Conservation (phyloP, 1,140 invertebrate genomes). For the Tetramorium alpestre region DNA sequence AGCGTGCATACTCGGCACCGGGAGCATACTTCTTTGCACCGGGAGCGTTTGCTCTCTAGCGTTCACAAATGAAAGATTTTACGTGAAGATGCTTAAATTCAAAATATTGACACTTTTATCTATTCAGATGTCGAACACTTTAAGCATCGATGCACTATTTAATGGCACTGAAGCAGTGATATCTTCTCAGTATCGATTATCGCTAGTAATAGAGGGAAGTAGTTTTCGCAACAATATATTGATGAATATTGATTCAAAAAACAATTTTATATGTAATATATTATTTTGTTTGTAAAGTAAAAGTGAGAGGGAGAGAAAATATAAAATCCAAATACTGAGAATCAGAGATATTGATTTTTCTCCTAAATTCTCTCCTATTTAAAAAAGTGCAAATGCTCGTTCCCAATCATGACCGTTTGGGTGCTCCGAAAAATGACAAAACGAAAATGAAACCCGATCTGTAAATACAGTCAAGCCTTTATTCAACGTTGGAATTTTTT, state of each 20-base stretch:
- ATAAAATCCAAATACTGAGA: neutral
- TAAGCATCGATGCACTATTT: neutral
- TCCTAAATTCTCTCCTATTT: neutral
- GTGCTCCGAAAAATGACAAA: conserved; percentile 1
- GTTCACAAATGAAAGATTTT: neutral
- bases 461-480: conserved; percentile 26
- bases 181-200: neutral
- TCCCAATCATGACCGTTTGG: neutral
- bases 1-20: neutral
- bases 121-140: neutral
- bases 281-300: neutral
- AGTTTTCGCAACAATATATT: neutral
- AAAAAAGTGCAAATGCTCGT: neutral
- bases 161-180: neutral
- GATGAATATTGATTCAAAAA: neutral
- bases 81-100: conserved; percentile 7
- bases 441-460: neutral
- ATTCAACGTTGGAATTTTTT: conserved; percentile 31
- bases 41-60: neutral
- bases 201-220: neutral
- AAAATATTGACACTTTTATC: neutral
- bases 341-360: neutral
- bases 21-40: neutral
- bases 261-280: neutral
- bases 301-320: neutral